phyloP scores from a whole-genome alignment of 2,797 vertebrate species.

The Coendou prehensilis region DNA sequence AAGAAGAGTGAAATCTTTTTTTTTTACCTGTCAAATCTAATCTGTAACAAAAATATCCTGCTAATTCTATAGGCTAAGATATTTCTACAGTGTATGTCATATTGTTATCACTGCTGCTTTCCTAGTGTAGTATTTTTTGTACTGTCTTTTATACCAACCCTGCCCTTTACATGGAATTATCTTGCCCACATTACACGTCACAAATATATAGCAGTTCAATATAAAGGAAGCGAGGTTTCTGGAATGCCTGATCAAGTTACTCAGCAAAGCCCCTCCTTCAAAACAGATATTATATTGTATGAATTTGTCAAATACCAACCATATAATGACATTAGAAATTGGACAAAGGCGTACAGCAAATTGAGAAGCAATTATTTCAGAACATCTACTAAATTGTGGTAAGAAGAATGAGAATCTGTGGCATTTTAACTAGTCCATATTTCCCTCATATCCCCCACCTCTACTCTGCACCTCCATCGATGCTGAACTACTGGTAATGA shows the following conservation, averaged over 20 bases:
- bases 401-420: background rate
- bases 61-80: background rate
- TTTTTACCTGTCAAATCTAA: background rate
- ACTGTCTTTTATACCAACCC: background rate
- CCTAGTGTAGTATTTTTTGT: background rate
- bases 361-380: background rate
- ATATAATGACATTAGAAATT: background rate
- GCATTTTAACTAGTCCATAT: background rate
- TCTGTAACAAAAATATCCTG: slow-evolving; percentile 8
- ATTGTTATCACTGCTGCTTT: background rate
- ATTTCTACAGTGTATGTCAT: background rate
- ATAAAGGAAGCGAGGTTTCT: background rate
- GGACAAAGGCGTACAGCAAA: background rate
- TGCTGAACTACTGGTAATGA: background rate
- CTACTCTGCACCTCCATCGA: background rate
- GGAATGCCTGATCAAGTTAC: background rate
- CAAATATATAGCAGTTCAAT: background rate
- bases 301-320: background rate
- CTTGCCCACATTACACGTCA: background rate
- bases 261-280: background rate
- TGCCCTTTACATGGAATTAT: background rate
- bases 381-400: background rate
- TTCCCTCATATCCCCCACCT: background rate
- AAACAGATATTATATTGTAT: slow-evolving; percentile 19
- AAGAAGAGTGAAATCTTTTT: background rate